Evolutionary conservation across 1,140 invertebrate species (phyloP).

Genomic region (Zaprionus capensis): DNA sequence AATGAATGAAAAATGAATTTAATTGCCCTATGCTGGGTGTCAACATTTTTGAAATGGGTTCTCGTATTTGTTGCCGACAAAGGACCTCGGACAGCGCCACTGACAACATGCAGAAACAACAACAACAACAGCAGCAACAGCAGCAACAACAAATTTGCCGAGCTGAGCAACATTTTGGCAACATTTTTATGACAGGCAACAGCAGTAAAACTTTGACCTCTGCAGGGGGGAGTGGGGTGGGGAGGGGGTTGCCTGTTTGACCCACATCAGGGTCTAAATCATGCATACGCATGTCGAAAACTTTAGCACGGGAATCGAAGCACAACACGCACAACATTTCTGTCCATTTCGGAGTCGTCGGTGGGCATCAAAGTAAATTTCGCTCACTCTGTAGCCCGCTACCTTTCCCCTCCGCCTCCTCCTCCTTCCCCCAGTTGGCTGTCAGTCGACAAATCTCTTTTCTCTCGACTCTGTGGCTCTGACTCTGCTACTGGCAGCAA

Average conservation of each 20-base stretch:
- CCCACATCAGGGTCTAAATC: conserved; percentile 67
- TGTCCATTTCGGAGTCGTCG: conserved; percentile 17
- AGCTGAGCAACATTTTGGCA: conserved; percentile 49
- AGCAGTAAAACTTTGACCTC: conserved; percentile 78
- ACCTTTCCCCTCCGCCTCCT: not conserved
- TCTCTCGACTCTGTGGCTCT: conserved; percentile 24
- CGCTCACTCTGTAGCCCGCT: conserved; percentile 29
- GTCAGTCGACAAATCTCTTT: conserved; percentile 45
- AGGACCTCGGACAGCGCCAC: conserved; percentile 31
- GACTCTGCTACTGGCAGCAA: conserved; percentile 49
- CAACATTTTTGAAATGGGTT: conserved; percentile 82
- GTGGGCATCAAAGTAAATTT: conserved; percentile 52
- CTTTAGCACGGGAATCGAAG: conserved; percentile 24
- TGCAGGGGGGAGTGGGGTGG: conserved; percentile 21
- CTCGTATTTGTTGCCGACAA: conserved; percentile 52
- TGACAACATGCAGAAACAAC: conserved; percentile 24
- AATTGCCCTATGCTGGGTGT: conserved; percentile 81
- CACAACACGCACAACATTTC: conserved; percentile 21
- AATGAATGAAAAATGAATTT: conserved; percentile 82
- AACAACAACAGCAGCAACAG: conserved; percentile 5
- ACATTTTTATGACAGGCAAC: conserved; percentile 81
- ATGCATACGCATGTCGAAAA: conserved; percentile 49
- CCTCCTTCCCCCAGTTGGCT: conserved; percentile 13
- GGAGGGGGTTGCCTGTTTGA: conserved; percentile 40
- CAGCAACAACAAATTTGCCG: conserved; percentile 11